phyloP scores from a whole-genome alignment of 2,888 invertebrate genomes.

The Drosophila nr. medialis region DNA sequence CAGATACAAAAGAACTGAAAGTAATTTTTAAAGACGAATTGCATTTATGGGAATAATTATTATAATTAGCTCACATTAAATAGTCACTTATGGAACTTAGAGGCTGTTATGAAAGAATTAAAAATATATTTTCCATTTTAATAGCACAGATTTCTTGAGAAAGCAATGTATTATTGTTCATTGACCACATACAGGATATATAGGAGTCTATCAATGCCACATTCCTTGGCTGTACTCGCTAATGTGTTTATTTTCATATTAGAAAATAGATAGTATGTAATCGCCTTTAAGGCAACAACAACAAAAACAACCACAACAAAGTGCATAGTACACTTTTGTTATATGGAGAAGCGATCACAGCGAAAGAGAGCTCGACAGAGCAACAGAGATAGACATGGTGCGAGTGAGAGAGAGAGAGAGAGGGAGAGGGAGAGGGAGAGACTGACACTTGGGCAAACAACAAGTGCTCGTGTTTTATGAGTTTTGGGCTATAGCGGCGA shows the following conservation, averaged over 20 bases:
- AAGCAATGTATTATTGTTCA: fast-evolving
- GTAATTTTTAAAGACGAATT: background rate
- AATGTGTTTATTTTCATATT: constrained; percentile 63
- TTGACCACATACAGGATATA: constrained; percentile 17
- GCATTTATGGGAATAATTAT: background rate
- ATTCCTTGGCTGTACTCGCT: constrained; percentile 39
- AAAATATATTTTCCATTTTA: background rate
- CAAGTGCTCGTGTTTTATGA: constrained; percentile 36
- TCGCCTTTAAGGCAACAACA: constrained; percentile 25
- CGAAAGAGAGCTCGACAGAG: background rate
- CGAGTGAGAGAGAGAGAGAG: background rate
- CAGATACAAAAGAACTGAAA: background rate
- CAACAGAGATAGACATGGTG: background rate
- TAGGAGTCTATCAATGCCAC: background rate
- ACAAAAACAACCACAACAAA: constrained; percentile 26
- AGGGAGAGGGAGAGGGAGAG: background rate
- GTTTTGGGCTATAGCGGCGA: constrained; percentile 19
- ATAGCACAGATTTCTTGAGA: background rate
- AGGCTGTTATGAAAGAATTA: background rate
- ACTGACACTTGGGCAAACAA: constrained; percentile 13
- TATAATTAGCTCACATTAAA: background rate
- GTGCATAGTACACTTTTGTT: constrained; percentile 69
- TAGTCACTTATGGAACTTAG: too few species aligned
- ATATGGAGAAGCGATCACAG: constrained; percentile 23
- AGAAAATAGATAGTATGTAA: constrained; percentile 68